A percentile compares a stretch with the other conserved stretches of the same genome.
These are phyloP conservation scores for Cryptus viduatorius DNA, from an alignment of 2,888 invertebrate genomes.

Conservation along the genomic window DNA sequence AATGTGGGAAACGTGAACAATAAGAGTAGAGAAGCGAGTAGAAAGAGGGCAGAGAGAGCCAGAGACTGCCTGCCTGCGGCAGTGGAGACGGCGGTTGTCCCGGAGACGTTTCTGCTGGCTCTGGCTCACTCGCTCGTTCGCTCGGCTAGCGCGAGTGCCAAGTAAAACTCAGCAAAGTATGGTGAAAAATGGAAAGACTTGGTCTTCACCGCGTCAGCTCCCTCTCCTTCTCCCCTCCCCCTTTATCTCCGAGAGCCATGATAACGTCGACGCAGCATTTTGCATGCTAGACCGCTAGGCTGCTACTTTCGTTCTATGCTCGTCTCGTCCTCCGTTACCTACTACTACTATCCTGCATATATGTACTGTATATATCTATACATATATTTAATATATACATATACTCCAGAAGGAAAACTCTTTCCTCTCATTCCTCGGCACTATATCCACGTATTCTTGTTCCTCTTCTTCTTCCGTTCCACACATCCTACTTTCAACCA, in stretches of 20 bases:
- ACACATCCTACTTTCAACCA: slow-evolving; percentile 49
- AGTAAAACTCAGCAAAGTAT: slow-evolving; percentile 82
- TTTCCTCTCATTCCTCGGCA: slow-evolving; percentile 21
- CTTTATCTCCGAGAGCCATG: slow-evolving; percentile 81
- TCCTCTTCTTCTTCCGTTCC: slow-evolving; percentile 40
- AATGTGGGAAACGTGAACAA: slow-evolving; percentile 73
- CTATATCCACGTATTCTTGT: slow-evolving; percentile 36
- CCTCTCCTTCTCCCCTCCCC: slow-evolving; percentile 67
- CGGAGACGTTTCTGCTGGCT: slow-evolving; percentile 66
- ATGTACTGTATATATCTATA: slow-evolving; percentile 15
- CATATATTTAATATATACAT: background rate
- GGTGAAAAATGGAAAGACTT: slow-evolving; percentile 81
- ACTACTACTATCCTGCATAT: slow-evolving; percentile 13
- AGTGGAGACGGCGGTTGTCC: slow-evolving; percentile 54
- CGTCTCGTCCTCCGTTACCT: slow-evolving; percentile 43
- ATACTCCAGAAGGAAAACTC: slow-evolving; percentile 13
- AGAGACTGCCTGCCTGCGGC: slow-evolving; percentile 63
- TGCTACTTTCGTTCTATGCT: slow-evolving; percentile 69
- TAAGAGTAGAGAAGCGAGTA: slow-evolving; percentile 29
- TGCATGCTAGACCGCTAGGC: slow-evolving; percentile 80
- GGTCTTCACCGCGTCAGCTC: slow-evolving; percentile 82
- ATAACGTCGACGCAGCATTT: slow-evolving; percentile 84
- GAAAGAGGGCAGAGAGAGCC: slow-evolving; percentile 58
- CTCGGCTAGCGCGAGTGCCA: slow-evolving; percentile 75
- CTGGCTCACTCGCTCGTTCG: slow-evolving; percentile 50